Conservation (phyloP, 1,140 invertebrate species). For the Drosophila leontia region DNA sequence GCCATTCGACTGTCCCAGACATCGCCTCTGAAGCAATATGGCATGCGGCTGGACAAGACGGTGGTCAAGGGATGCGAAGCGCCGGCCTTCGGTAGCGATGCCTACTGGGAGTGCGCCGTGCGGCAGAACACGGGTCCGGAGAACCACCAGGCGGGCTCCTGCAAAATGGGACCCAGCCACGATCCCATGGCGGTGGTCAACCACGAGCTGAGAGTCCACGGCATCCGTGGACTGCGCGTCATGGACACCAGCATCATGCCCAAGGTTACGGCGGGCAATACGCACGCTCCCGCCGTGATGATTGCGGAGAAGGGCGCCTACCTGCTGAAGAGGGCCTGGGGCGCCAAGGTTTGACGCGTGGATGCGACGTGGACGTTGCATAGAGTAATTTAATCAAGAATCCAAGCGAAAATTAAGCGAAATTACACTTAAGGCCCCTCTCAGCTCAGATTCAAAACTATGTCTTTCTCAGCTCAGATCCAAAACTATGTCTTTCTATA, state of each 20-base stretch:
- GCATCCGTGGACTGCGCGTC: slow-evolving; percentile 86
- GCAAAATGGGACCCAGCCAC: slow-evolving; percentile 87
- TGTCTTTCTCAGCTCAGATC: slow-evolving; percentile 3
- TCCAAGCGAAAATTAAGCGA: slow-evolving; percentile 50
- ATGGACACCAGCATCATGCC: slow-evolving; percentile 89
- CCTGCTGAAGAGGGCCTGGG: slow-evolving; percentile 89
- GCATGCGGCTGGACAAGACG: slow-evolving; percentile 90
- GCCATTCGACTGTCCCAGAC: slow-evolving; percentile 89
- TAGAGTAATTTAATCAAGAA: slow-evolving; percentile 83
- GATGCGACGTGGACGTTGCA: slow-evolving; percentile 84
- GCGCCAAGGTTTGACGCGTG: slow-evolving; percentile 82
- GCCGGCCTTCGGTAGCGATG: slow-evolving; percentile 90
- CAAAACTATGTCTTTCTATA: slow-evolving; percentile 26
- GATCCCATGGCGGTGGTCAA: slow-evolving; percentile 87
- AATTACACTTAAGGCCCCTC: slow-evolving; percentile 62
- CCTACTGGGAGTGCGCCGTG: slow-evolving; percentile 93
- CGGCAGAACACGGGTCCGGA: slow-evolving; percentile 91
- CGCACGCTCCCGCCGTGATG: slow-evolving; percentile 88
- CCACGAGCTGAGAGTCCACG: slow-evolving; percentile 86
- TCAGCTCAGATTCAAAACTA: slow-evolving; percentile 10
- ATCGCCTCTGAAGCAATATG: slow-evolving; percentile 89
- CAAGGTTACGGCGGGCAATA: slow-evolving; percentile 88
- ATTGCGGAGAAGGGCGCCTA: slow-evolving; percentile 89
- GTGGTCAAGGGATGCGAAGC: slow-evolving; percentile 90
- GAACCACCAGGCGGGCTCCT: slow-evolving; percentile 93